A percentile compares a stretch with the other conserved stretches of the same genome.
These are phyloP conservation scores for Phrynosoma platyrhinos DNA, from an alignment of 2,113 vertebrate species.

Conservation along the genomic window DNA sequence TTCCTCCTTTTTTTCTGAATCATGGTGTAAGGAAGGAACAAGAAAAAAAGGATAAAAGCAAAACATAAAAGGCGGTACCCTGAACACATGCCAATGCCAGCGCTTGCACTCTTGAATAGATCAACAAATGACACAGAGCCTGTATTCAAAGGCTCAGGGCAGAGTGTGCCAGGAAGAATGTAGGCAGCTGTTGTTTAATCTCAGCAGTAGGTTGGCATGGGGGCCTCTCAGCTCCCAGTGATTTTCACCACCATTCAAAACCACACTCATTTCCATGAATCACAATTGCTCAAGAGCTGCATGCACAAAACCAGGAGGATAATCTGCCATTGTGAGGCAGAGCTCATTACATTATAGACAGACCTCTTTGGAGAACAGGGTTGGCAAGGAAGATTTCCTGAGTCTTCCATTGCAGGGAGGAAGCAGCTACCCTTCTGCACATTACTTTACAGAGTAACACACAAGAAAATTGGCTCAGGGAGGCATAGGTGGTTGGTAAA, in stretches of 20 bases:
- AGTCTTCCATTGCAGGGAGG: background rate
- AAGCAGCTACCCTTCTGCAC: background rate
- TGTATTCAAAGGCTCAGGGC: conserved; percentile 13
- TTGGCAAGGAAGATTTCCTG: conserved; percentile 10
- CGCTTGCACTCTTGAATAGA: conserved; percentile 41
- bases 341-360: background rate
- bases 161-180: conserved; percentile 7
- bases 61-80: conserved; percentile 31
- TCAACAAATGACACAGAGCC: conserved; percentile 10
- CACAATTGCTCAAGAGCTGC: background rate
- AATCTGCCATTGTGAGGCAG: background rate
- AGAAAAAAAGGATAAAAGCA: conserved; percentile 43
- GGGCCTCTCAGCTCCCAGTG: fast-evolving
- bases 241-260: background rate
- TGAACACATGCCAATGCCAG: conserved; percentile 19
- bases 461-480: background rate
- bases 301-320: background rate
- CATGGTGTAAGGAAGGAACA: conserved; percentile 37
- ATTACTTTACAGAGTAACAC: background rate
- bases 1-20: conserved; percentile 47
- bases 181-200: conserved; percentile 22
- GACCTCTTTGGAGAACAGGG: no score
- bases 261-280: conserved; percentile 25
- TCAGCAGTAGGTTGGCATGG: background rate
- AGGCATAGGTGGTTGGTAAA: background rate